A percentile compares a stretch with the other conserved stretches of the same genome.
phyloP scores from a whole-genome alignment of 2,888 invertebrate genomes.

The Nasonovia ribisnigri region DNA sequence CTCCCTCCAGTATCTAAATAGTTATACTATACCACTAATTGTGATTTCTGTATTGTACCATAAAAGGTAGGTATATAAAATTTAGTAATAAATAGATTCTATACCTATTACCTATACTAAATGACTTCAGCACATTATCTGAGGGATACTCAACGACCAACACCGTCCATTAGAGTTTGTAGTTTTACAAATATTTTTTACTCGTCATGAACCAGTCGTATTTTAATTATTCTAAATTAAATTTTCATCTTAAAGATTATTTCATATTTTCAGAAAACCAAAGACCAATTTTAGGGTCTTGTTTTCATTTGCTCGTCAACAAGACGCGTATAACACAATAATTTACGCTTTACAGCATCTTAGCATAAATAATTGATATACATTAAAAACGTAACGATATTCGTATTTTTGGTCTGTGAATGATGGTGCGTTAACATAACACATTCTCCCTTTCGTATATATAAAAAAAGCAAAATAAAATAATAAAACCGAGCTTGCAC shows the following conservation, averaged over 20 bases:
- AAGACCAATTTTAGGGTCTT: neutral
- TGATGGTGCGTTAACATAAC: neutral
- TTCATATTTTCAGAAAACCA: neutral
- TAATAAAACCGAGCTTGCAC: constrained; percentile 46
- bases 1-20: too few species aligned
- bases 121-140: neutral
- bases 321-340: too few species aligned
- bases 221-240: neutral
- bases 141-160: neutral
- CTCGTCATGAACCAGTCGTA: neutral
- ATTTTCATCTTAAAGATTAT: neutral
- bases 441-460: neutral
- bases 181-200: neutral
- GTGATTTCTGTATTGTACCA: too few species aligned
- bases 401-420: neutral
- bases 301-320: neutral
- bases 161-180: neutral
- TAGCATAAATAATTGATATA: neutral
- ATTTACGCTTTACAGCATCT: too few species aligned
- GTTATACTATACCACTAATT: too few species aligned
- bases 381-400: neutral
- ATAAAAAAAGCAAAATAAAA: constrained; percentile 37
- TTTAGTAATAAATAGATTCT: too few species aligned
- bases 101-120: neutral
- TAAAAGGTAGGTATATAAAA: too few species aligned